Percentiles rank a stretch among this genome's conserved stretches.
These are phyloP conservation scores for Pseudorhombus dupliciocellatus DNA, from an alignment of 2,113 vertebrate genomes.

Conservation along the genomic window DNA sequence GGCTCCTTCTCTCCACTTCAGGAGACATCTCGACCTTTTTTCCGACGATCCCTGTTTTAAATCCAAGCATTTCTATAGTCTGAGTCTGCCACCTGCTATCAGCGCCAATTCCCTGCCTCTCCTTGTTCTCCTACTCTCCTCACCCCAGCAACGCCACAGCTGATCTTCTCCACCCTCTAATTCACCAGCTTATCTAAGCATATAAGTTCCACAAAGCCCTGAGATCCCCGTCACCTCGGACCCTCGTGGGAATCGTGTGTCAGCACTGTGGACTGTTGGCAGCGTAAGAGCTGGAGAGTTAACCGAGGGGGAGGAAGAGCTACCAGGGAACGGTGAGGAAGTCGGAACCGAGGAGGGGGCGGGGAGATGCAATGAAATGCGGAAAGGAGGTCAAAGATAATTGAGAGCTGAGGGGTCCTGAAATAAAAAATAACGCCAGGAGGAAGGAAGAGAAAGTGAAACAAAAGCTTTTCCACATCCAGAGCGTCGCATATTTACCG, in stretches of 20 bases:
- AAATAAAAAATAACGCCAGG: conserved; percentile 29
- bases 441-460: conserved; percentile 13
- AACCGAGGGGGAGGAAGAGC: not conserved
- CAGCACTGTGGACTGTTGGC: conserved; percentile 55
- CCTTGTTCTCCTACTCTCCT: conserved; percentile 17
- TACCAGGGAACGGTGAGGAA: not conserved
- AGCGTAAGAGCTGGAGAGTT: conserved; percentile 28
- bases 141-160: conserved; percentile 54
- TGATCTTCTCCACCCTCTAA: conserved; percentile 72
- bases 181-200: conserved; percentile 79
- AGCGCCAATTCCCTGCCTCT: not conserved
- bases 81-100: not conserved
- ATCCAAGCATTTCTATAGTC: too few species aligned
- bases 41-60: too few species aligned
- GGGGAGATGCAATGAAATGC: not conserved
- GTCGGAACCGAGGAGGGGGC: not conserved
- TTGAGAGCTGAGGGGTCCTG: not conserved
- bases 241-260: conserved; percentile 66
- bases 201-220: conserved; percentile 70
- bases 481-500: conserved; percentile 31
- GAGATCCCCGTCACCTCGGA: conserved; percentile 67
- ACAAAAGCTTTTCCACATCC: not conserved
- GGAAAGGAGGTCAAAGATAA: not conserved
- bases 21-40: too few species aligned
- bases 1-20: too few species aligned